Evolutionary conservation across 2,113 vertebrate genomes (phyloP).

Genomic region (Tauraco erythrolophus): DNA sequence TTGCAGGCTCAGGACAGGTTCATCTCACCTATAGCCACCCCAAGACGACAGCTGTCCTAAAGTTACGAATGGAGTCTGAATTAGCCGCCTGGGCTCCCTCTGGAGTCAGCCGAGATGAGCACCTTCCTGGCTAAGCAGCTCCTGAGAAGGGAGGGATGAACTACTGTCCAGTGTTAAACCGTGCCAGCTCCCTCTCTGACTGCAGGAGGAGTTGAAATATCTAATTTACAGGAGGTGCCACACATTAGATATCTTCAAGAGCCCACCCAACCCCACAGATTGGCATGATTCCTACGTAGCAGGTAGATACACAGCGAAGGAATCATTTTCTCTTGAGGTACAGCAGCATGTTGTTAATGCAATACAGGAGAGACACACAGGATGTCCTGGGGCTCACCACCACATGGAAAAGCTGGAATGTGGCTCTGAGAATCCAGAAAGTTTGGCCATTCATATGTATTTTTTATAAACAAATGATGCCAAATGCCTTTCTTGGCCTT

Average conservation of each 20-base stretch:
- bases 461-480: background rate
- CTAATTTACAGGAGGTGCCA: background rate
- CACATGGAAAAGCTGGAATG: background rate
- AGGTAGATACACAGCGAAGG: background rate
- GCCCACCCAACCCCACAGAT: rapidly evolving
- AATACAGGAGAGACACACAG: rapidly evolving
- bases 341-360: background rate
- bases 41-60: too few species aligned
- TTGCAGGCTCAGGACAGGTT: background rate
- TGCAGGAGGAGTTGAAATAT: background rate
- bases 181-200: background rate
- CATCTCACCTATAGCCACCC: background rate
- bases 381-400: background rate
- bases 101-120: background rate
- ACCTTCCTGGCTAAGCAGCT: background rate
- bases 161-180: background rate
- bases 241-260: background rate
- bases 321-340: background rate
- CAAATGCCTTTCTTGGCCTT: background rate
- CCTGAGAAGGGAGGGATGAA: background rate
- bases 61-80: too few species aligned
- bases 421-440: background rate
- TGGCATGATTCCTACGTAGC: rapidly evolving
- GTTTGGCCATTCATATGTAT: background rate
- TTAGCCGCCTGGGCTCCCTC: background rate